phyloP scores from a whole-genome alignment of 2,113 vertebrate species.

The Donacobius atricapilla region DNA sequence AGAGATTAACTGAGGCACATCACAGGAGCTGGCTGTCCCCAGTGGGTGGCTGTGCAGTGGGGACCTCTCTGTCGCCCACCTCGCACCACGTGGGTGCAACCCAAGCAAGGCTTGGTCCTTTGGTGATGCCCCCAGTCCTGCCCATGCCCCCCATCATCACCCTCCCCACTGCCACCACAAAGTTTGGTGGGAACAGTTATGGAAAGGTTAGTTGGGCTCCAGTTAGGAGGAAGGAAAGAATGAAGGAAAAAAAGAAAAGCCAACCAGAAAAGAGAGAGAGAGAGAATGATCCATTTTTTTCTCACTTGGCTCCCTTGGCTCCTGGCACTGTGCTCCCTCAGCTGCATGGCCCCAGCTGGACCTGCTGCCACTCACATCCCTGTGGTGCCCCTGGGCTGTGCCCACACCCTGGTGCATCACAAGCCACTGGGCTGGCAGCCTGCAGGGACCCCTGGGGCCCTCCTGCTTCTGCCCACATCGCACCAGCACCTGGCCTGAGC shows the following conservation, averaged over 20 bases:
- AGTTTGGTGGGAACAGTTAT: neutral
- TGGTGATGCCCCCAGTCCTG: neutral
- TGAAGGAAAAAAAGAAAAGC: constrained; percentile 57
- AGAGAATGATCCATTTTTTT: constrained; percentile 36
- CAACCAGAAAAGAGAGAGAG: constrained; percentile 53
- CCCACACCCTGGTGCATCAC: neutral
- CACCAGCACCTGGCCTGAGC: accelerated
- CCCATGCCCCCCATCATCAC: neutral
- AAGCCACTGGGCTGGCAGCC: neutral
- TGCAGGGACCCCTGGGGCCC: neutral
- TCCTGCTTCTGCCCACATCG: neutral
- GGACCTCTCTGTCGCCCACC: neutral
- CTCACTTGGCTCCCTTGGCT: constrained; percentile 28
- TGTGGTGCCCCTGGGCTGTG: neutral
- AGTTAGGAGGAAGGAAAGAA: constrained; percentile 47
- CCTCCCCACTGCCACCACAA: neutral
- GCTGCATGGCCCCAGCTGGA: neutral
- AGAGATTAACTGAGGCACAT: neutral
- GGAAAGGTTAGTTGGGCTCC: constrained; percentile 59
- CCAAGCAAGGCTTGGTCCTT: neutral
- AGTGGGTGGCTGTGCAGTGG: accelerated
- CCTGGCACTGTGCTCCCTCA: neutral
- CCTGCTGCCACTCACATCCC: neutral
- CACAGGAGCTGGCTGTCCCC: neutral
- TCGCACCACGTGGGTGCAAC: accelerated